Conservation (phyloP, 2,797 vertebrate species). For the Mionectes olivaceus region DNA sequence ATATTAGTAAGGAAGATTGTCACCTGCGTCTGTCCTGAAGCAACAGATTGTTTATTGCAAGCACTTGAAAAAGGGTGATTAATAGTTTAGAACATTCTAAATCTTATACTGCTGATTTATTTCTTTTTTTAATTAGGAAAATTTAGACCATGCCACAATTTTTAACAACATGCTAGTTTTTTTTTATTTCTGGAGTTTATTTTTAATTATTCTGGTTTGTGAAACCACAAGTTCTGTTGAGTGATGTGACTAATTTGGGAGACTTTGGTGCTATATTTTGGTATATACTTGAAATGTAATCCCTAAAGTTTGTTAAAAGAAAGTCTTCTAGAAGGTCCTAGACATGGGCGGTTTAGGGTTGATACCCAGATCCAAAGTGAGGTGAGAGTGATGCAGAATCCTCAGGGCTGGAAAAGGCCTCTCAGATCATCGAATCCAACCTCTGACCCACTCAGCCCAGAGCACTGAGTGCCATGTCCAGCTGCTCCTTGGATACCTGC, state of each 20-base stretch:
- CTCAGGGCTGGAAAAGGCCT: background rate
- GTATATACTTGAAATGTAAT: background rate
- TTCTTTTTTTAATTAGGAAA: background rate
- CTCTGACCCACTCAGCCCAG: background rate
- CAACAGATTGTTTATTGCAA: background rate
- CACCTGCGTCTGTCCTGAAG: background rate
- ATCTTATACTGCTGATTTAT: background rate
- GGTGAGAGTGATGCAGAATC: background rate
- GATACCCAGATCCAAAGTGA: too few species aligned
- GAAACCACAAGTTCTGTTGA: background rate
- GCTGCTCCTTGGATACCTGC: too few species aligned
- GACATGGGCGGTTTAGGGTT: accelerated
- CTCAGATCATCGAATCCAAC: background rate
- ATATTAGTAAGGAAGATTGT: background rate
- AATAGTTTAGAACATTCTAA: background rate
- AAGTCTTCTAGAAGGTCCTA: background rate
- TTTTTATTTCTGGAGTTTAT: background rate
- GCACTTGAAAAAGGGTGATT: background rate
- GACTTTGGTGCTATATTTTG: background rate
- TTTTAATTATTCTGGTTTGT: background rate
- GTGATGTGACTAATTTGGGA: background rate
- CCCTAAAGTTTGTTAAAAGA: background rate
- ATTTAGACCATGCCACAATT: background rate
- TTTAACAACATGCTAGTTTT: accelerated
- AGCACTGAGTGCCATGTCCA: too few species aligned